phyloP scores from a whole-genome alignment of 2,797 vertebrate species.

The Leptoclinus maculatus region DNA sequence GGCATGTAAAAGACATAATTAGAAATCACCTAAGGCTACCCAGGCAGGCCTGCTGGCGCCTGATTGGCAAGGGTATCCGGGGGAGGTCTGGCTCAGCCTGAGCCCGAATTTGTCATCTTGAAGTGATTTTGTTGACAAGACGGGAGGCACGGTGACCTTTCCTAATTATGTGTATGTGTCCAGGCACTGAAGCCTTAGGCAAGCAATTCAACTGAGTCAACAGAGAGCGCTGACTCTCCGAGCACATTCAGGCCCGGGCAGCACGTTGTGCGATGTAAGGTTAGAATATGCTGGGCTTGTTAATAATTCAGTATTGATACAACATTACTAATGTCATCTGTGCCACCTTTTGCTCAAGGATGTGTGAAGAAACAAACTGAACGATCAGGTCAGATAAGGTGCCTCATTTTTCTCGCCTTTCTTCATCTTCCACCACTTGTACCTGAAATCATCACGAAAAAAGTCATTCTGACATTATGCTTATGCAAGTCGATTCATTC shows the following conservation, averaged over 20 bases:
- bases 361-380: conserved; percentile 20
- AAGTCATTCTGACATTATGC: conserved; percentile 34
- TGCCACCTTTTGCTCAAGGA: conserved; percentile 45
- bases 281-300: conserved; percentile 57
- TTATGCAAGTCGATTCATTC: conserved; percentile 56
- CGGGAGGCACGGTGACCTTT: conserved; percentile 85
- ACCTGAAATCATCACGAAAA: conserved; percentile 32
- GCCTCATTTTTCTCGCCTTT: background rate
- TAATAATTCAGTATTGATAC: conserved; percentile 74
- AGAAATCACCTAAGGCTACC: conserved; percentile 79
- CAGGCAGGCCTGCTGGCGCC: conserved; percentile 70
- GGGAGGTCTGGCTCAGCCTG: conserved; percentile 67
- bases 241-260: conserved; percentile 61
- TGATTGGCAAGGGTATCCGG: conserved; percentile 82
- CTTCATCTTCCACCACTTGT: conserved; percentile 4
- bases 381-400: conserved; percentile 3
- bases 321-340: conserved; percentile 57
- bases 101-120: conserved; percentile 81
- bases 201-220: conserved; percentile 87
- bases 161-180: conserved; percentile 85
- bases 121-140: conserved; percentile 86
- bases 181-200: conserved; percentile 79
- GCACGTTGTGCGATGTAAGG: conserved; percentile 64
- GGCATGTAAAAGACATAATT: conserved; percentile 72
- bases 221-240: conserved; percentile 74